Evolutionary conservation across 2,888 invertebrate species (phyloP), one percentile per base, ranked within the genome.

Genomic region (Eustalomyia histrio): DNA sequence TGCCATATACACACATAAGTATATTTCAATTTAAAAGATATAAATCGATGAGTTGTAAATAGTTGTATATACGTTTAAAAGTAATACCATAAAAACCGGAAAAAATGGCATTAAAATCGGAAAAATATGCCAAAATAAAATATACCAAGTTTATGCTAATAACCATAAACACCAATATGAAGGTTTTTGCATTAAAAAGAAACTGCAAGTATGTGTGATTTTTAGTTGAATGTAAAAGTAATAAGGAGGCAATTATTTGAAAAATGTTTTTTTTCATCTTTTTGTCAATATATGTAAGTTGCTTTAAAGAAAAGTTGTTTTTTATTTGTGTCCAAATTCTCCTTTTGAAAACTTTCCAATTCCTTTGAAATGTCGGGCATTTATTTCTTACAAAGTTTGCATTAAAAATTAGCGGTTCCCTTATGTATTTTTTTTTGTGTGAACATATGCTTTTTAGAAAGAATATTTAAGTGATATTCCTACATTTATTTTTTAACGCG

Each of bases 11-110:
- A 39, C 1, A 39, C 43, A n/a, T 14, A 47, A 47, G 43, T 47
- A 47, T 47, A 47, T 47, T 47, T n/a, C n/a, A 47, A 29, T n/a
- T 74, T 53, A 43, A n/a, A 53, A 52, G 47, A 57, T 53, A 65
- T 67, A 67, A 74, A 74, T 74, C 65, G 60, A 67, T 74, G 67
- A 67, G 35, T 67, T 67, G 39, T 67, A 58, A 65, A 67, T 74
- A 33, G 65, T 60, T 33, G 24, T 10, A 67, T 50, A 16, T 17
- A 2, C 17, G 12, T 50, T 10, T 9, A 33, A 64, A 52, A 17
- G 64, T 17, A 29, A 14, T 16, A 29, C 10, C 39, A 39, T n/a
- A 47, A 47, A 47, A 2, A n/a, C 43, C 43, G n/a, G 43, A n/a
- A 47, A n/a, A 47, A 47, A 47, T n/a, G n/a, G n/a, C n/a, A 47